These are phyloP conservation scores for Orientallactaga sibirica DNA, from an alignment of 2,797 vertebrate genomes.

Conservation along the genomic window DNA sequence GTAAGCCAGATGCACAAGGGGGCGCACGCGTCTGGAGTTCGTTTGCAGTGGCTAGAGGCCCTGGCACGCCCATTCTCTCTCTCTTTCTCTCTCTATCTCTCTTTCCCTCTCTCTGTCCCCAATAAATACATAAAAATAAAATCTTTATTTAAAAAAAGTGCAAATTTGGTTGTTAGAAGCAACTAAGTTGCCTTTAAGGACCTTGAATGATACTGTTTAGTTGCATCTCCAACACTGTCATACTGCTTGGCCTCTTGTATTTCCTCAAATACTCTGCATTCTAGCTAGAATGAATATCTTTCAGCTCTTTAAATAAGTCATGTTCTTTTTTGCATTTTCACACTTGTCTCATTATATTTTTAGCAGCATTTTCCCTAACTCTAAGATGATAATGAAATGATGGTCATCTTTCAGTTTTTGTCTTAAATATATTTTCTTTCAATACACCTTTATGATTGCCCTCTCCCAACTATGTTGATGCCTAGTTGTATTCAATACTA, in stretches of 20 bases:
- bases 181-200: not conserved
- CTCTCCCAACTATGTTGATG: not conserved
- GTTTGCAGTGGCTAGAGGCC: too few species aligned
- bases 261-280: conserved; percentile 12
- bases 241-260: not conserved
- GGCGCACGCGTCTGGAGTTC: too few species aligned
- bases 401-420: conserved; percentile 39
- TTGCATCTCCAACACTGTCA: not conserved
- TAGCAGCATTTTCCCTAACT: conserved; percentile 43
- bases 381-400: not conserved
- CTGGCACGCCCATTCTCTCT: too few species aligned
- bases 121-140: too few species aligned
- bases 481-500: not conserved
- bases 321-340: conserved; percentile 35
- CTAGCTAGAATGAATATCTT: conserved; percentile 24
- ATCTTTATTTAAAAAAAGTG: not conserved
- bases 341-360: conserved; percentile 8
- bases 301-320: not conserved
- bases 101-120: too few species aligned
- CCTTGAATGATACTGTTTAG: not conserved
- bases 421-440: conserved; percentile 18
- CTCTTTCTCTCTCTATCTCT: too few species aligned
- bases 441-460: conserved; percentile 1
- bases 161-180: not conserved
- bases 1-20: too few species aligned